A percentile compares a stretch with the other conserved stretches of the same genome.
These are phyloP conservation scores for Cochlearius cochlearius DNA, from an alignment of 2,113 vertebrate genomes.

Conservation along the genomic window DNA sequence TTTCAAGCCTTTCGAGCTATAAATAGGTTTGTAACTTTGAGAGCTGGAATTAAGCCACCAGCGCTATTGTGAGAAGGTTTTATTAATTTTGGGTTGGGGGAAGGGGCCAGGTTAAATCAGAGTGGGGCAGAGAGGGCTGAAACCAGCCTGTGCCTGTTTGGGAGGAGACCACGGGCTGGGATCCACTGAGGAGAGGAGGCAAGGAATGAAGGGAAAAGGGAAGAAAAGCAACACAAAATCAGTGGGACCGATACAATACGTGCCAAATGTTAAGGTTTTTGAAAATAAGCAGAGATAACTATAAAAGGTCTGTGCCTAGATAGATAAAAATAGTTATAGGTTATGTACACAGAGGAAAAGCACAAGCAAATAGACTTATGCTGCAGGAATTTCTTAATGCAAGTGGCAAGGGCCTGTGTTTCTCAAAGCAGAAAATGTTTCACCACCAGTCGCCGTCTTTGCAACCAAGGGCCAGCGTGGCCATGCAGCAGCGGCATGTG, in stretches of 20 bases:
- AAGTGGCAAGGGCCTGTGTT: neutral
- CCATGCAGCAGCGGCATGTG: neutral
- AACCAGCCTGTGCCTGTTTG: neutral
- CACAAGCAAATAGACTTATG: neutral
- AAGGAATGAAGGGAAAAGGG: neutral
- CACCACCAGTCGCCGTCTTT: neutral
- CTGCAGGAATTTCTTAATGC: neutral
- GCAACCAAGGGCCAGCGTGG: neutral
- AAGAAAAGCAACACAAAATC: slow-evolving; percentile 9
- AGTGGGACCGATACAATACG: rapidly evolving
- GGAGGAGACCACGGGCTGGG: neutral
- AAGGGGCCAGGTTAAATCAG: neutral
- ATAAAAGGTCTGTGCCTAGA: neutral
- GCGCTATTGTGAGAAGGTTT: neutral
- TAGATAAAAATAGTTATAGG: neutral
- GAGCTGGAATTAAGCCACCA: slow-evolving; percentile 24
- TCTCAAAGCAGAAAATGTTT: neutral
- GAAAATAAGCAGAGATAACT: slow-evolving; percentile 20
- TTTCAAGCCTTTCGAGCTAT: neutral
- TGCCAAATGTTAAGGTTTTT: neutral
- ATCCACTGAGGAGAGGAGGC: rapidly evolving
- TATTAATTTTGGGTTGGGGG: neutral
- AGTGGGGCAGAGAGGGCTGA: neutral
- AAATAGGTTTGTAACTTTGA: slow-evolving; percentile 24
- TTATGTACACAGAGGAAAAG: neutral